Evolutionary conservation across 2,113 vertebrate genomes (phyloP).

Genomic region (Malurus elegans): DNA sequence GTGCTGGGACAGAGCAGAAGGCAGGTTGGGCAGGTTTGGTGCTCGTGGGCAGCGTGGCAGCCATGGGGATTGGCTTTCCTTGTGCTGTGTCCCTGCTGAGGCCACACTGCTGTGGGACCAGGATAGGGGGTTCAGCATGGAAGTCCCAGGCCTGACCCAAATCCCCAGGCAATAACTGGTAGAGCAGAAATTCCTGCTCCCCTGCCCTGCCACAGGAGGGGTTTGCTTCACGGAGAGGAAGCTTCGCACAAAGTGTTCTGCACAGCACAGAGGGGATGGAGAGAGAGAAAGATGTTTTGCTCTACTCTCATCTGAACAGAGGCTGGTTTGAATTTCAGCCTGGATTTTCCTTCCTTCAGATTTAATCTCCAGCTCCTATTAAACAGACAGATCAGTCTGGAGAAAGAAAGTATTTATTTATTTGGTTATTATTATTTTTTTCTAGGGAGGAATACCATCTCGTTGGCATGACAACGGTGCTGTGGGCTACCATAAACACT

Average conservation of each 20-base stretch:
- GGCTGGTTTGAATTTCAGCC: neutral
- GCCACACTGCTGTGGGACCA: neutral
- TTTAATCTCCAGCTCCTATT: conserved; percentile 18
- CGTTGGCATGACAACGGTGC: conserved; percentile 45
- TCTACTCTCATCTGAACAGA: neutral
- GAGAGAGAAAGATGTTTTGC: neutral
- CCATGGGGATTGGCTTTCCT: neutral
- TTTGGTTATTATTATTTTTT: conserved; percentile 49
- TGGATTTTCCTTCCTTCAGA: neutral
- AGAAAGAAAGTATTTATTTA: conserved; percentile 51
- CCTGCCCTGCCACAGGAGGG: neutral
- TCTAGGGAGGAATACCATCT: neutral
- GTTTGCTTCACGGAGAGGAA: neutral
- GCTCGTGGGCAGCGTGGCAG: rapidly evolving
- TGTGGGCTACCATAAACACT: conserved; percentile 53
- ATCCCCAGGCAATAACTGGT: neutral
- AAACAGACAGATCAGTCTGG: neutral
- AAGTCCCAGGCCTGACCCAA: neutral
- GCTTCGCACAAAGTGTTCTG: neutral
- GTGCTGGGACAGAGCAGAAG: neutral
- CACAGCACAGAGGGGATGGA: neutral
- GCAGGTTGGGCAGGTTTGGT: neutral
- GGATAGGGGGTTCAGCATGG: rapidly evolving
- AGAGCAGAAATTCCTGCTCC: neutral
- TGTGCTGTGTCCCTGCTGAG: neutral